A percentile compares a stretch with the other conserved stretches of the same genome.
Conservation (phyloP, 2,113 vertebrate species). For the Hemiprocne comata region DNA sequence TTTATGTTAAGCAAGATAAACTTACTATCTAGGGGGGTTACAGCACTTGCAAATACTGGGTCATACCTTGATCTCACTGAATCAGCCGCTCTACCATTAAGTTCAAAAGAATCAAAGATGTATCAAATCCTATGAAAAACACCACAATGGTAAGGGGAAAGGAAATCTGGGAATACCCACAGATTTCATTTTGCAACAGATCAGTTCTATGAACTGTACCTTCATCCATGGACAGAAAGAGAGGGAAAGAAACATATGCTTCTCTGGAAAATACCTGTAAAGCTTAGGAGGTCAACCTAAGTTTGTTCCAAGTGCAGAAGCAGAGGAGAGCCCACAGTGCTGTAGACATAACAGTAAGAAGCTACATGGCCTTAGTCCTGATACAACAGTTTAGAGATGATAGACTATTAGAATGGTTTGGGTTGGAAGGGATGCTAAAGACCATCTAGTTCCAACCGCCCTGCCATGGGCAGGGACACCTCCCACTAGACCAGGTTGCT, state of each 20-base stretch:
- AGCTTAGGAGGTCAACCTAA: background rate
- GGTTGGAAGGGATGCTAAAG: too few species aligned
- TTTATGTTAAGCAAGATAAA: background rate
- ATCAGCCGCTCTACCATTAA: background rate
- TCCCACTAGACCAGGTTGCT: too few species aligned
- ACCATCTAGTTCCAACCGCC: too few species aligned
- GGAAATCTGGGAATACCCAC: background rate
- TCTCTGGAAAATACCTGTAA: background rate
- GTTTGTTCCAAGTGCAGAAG: background rate
- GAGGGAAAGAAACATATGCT: rapidly evolving
- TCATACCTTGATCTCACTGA: background rate
- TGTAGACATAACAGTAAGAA: background rate
- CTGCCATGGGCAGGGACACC: too few species aligned
- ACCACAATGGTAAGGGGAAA: background rate
- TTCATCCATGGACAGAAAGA: background rate
- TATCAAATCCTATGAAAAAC: background rate
- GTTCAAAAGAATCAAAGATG: background rate
- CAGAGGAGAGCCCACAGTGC: background rate
- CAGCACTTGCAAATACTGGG: background rate
- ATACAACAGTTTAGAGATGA: background rate
- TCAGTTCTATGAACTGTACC: background rate
- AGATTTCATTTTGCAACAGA: background rate
- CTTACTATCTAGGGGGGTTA: background rate
- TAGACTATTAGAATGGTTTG: too few species aligned
- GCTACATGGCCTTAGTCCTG: background rate